Percentiles rank a stretch among this genome's conserved stretches.
phyloP scores from a whole-genome alignment of 2,797 vertebrate species.

The Dendrocincla tyrannina region DNA sequence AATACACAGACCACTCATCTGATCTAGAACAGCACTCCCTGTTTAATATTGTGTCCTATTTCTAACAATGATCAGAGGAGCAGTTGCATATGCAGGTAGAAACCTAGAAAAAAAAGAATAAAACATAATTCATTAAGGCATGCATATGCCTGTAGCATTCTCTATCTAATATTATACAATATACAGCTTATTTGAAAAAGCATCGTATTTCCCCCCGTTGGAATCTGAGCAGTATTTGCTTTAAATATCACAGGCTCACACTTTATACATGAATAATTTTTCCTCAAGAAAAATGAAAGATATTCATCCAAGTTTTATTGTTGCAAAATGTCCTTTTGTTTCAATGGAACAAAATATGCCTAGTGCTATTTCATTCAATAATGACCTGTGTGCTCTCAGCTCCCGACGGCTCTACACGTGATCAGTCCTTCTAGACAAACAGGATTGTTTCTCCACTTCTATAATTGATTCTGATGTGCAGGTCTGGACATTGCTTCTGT shows the following conservation, averaged over 20 bases:
- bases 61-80: background rate
- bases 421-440: slow-evolving; percentile 48
- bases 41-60: background rate
- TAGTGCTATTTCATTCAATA: slow-evolving; percentile 29
- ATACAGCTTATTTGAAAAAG: background rate
- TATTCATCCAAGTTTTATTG: background rate
- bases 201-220: accelerated
- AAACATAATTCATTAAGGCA: background rate
- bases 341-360: background rate
- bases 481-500: slow-evolving; percentile 56
- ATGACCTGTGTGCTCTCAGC: background rate
- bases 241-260: background rate
- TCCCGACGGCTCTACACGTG: background rate
- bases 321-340: background rate
- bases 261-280: background rate
- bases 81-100: background rate
- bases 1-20: background rate
- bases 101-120: background rate
- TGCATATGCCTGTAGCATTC: background rate
- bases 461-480: slow-evolving; percentile 53
- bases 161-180: background rate
- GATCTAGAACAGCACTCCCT: background rate
- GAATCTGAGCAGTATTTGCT: background rate
- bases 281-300: background rate
- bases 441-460: slow-evolving; percentile 42